These are phyloP conservation scores for Rhinatrema bivittatum DNA, from an alignment of 2,797 vertebrate species.

Conservation along the genomic window DNA sequence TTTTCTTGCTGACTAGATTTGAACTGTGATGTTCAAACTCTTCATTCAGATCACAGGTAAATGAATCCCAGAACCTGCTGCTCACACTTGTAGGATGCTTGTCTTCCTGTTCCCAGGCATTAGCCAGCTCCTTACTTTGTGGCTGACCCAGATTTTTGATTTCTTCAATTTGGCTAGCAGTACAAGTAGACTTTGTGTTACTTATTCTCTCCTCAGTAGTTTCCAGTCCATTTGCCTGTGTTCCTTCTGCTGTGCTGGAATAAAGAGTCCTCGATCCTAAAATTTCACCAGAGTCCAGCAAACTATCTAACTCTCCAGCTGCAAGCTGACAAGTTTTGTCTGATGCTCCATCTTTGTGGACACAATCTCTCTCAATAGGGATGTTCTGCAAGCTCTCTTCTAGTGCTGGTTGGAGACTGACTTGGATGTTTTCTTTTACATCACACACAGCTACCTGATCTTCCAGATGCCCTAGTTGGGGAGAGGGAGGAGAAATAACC, in stretches of 20 bases:
- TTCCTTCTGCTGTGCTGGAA: not conserved
- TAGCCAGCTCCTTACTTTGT: slow-evolving; percentile 1
- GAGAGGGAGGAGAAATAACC: too few relatives aligned
- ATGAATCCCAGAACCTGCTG: too few relatives aligned
- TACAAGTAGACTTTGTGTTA: not conserved
- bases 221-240: slow-evolving; percentile 9
- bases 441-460: too few relatives aligned
- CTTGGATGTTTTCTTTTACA: too few relatives aligned
- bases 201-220: not conserved
- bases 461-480: too few relatives aligned
- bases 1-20: too few relatives aligned
- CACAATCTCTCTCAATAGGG: not conserved
- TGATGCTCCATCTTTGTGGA: not conserved
- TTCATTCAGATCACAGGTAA: too few relatives aligned
- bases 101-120: slow-evolving; percentile 42
- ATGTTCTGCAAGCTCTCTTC: not conserved
- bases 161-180: not conserved
- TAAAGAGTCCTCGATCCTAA: accelerated
- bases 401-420: not conserved
- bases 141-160: not conserved
- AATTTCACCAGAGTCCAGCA: not conserved
- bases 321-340: slow-evolving; percentile 1
- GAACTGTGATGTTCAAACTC: too few relatives aligned
- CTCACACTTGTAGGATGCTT: slow-evolving; percentile 22
- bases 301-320: not conserved